A percentile compares a stretch with the other conserved stretches of the same genome.
Evolutionary conservation across 2,113 vertebrate species (phyloP).

Genomic region (Ctenodactylus gundi): DNA sequence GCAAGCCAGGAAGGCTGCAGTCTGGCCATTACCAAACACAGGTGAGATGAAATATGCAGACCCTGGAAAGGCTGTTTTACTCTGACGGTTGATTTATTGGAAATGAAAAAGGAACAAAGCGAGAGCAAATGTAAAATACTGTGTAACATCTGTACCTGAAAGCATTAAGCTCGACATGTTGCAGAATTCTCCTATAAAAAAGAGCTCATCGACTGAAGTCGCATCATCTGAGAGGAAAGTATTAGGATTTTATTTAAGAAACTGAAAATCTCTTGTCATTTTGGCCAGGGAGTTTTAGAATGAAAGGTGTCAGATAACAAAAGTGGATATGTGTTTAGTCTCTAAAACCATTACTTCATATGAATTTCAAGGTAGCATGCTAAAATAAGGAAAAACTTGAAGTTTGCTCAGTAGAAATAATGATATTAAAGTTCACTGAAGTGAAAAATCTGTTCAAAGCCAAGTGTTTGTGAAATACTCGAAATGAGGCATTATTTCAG

Average conservation of each 20-base stretch:
- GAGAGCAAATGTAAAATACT: neutral
- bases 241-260: neutral
- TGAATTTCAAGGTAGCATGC: neutral
- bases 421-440: neutral
- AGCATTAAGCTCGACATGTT: neutral
- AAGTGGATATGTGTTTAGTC: neutral
- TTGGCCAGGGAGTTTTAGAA: neutral
- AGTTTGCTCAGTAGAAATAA: neutral
- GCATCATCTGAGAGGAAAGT: neutral
- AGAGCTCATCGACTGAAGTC: neutral
- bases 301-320: neutral
- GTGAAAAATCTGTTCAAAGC: neutral
- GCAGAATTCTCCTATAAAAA: neutral
- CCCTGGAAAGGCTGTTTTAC: neutral
- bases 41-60: neutral
- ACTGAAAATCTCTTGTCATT: neutral
- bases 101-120: neutral
- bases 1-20: neutral
- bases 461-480: neutral
- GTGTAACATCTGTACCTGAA: neutral
- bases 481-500: neutral
- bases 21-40: slow-evolving; percentile 14
- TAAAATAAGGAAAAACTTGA: neutral
- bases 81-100: neutral
- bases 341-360: neutral